Evolutionary conservation across 2,888 invertebrate genomes (phyloP).

Genomic region (Artemia sp.): DNA sequence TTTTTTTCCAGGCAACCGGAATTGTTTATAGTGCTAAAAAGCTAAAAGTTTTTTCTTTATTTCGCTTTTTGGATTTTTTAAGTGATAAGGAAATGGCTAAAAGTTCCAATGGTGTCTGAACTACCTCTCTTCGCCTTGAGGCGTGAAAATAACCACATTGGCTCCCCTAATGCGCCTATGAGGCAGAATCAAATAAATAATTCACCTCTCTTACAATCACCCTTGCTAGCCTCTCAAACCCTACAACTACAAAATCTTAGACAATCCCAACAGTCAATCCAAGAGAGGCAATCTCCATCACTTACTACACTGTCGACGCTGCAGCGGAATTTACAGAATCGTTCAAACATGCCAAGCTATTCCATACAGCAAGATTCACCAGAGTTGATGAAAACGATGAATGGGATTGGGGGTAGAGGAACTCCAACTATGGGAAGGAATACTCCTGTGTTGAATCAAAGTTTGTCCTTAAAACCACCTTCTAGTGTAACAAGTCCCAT

Average conservation of each 20-base stretch:
- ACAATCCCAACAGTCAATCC: neutral
- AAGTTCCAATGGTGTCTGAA: neutral
- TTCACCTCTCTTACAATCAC: neutral
- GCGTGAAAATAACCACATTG: neutral
- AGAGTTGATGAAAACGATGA: neutral
- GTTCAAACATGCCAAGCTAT: constrained; percentile 4
- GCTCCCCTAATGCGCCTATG: neutral
- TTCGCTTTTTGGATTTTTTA: neutral
- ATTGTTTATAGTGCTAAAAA: too few species aligned
- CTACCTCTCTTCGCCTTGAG: constrained; percentile 1
- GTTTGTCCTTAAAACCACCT: neutral
- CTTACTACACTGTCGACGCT: neutral
- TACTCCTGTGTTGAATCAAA: constrained; percentile 15
- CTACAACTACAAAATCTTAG: neutral
- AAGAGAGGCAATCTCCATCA: neutral
- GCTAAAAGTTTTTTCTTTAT: neutral
- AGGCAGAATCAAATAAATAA: neutral
- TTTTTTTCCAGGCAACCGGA: too few species aligned
- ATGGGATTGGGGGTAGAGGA: constrained; percentile 3
- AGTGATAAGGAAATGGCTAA: neutral
- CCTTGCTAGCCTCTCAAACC: neutral
- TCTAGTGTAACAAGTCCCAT: neutral
- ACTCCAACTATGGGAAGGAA: neutral
- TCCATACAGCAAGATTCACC: neutral
- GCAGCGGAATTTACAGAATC: neutral